These are phyloP conservation scores for Campopleginae sp. DNA, from an alignment of 2,888 invertebrate species.

Conservation along the genomic window DNA sequence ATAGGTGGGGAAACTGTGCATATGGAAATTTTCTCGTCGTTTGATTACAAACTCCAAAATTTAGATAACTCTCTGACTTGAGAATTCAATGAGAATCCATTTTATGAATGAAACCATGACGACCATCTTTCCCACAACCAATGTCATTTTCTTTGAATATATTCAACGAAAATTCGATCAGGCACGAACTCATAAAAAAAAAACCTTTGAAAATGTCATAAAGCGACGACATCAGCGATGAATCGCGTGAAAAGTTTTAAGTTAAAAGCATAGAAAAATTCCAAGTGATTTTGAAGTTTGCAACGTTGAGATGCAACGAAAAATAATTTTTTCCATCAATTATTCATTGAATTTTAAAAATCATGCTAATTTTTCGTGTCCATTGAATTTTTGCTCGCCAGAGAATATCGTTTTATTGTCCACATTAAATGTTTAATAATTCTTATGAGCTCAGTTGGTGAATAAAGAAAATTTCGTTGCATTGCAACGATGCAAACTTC, in stretches of 20 bases:
- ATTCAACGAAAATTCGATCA: background rate
- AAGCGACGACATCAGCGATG: no score
- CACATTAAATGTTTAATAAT: no score
- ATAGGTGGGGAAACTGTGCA: background rate
- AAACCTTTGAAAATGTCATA: background rate
- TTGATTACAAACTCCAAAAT: background rate
- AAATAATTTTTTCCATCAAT: no score
- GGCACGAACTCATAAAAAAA: background rate
- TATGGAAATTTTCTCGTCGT: conserved; percentile 17
- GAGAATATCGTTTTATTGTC: no score
- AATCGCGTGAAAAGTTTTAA: background rate
- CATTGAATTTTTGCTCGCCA: no score
- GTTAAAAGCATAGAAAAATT: no score
- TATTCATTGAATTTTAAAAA: no score
- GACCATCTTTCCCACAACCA: background rate
- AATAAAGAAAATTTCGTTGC: no score
- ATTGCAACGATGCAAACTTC: no score
- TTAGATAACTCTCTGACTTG: background rate
- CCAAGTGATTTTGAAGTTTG: no score
- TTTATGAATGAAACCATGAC: background rate
- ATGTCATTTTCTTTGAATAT: background rate
- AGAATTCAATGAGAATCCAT: background rate
- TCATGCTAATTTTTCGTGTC: no score
- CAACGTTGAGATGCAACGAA: background rate
- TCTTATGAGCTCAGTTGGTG: no score